Conservation (phyloP, 2,797 vertebrate genomes). For the Hozukius guyotensis region DNA sequence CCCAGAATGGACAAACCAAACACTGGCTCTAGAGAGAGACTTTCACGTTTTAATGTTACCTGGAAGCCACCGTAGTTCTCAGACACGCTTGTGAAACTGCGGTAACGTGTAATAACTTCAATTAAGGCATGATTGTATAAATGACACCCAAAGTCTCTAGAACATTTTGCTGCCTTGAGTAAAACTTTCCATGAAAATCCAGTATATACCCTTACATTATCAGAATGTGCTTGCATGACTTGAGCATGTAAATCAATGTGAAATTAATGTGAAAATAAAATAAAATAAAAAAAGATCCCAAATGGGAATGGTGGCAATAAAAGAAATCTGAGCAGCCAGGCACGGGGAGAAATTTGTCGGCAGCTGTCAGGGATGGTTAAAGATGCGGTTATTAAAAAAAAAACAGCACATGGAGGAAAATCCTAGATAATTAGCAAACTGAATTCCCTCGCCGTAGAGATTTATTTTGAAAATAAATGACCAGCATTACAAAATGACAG, state of each 20-base stretch:
- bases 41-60: too few relatives aligned
- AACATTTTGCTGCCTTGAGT: background rate
- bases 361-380: constrained; percentile 60
- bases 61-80: too few relatives aligned
- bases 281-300: background rate
- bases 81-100: too few relatives aligned
- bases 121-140: background rate
- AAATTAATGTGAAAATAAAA: background rate
- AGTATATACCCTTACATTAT: background rate
- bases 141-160: background rate
- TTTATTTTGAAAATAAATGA: constrained; percentile 41
- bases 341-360: constrained; percentile 29
- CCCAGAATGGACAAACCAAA: too few relatives aligned
- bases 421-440: constrained; percentile 65
- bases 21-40: too few relatives aligned
- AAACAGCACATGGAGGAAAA: constrained; percentile 45
- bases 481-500: constrained; percentile 46
- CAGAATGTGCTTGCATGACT: background rate
- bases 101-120: background rate
- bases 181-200: background rate
- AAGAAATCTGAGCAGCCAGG: constrained; percentile 19
- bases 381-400: constrained; percentile 36
- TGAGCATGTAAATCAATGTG: background rate
- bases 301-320: constrained; percentile 13
- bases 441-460: constrained; percentile 37